phyloP scores from a whole-genome alignment of 1,140 invertebrate genomes.

The Ptiloglossa arizonensis region DNA sequence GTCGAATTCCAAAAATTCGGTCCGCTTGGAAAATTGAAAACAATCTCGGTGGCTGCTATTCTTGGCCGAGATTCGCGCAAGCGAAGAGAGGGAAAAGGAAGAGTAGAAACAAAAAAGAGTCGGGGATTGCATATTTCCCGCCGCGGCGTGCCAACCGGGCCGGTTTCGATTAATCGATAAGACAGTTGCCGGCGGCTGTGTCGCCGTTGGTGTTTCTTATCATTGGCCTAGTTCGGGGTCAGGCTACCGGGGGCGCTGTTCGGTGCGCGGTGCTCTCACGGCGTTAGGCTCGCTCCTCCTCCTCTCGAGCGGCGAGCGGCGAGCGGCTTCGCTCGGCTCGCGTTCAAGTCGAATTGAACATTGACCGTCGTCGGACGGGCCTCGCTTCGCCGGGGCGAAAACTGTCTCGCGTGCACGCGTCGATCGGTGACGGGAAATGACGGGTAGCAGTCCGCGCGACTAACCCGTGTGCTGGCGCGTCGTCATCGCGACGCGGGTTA shows the following conservation, averaged over 20 bases:
- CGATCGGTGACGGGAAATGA: conserved; percentile 55
- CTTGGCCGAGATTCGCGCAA: too few species aligned
- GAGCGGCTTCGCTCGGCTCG: conserved; percentile 58
- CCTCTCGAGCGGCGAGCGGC: too few species aligned
- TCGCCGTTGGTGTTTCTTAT: conserved; percentile 49
- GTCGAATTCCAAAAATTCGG: too few species aligned
- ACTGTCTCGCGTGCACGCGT: conserved; percentile 43
- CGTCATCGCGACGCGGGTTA: conserved; percentile 33
- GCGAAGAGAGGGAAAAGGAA: too few species aligned
- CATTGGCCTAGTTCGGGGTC: conserved; percentile 57
- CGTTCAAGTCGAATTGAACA: conserved; percentile 77
- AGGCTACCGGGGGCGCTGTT: conserved; percentile 50
- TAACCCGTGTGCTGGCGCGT: conserved; percentile 15
- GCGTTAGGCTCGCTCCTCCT: background rate
- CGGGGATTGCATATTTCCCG: conserved; percentile 23
- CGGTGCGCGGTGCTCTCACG: background rate
- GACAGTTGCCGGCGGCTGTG: conserved; percentile 37
- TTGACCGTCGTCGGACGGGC: conserved; percentile 72
- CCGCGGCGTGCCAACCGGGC: conserved; percentile 2
- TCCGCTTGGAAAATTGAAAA: too few species aligned
- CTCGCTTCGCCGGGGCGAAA: conserved; percentile 53
- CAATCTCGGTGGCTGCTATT: too few species aligned
- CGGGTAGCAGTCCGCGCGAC: background rate
- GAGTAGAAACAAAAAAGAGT: background rate
- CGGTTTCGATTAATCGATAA: conserved; percentile 48